phyloP scores from a whole-genome alignment of 2,797 vertebrate genomes.

The Xerus rutilus region DNA sequence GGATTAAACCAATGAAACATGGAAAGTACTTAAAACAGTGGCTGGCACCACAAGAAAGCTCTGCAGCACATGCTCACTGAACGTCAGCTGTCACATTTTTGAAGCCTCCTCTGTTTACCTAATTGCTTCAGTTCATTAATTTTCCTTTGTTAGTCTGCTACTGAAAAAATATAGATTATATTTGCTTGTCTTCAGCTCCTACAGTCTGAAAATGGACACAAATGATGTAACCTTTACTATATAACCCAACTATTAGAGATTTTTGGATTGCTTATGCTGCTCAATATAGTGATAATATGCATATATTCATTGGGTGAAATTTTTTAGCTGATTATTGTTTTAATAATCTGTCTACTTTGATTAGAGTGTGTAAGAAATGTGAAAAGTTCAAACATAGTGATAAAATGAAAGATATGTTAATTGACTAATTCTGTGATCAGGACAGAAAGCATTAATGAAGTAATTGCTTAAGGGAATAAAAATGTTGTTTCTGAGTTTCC shows the following conservation, averaged over 20 bases:
- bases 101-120: background rate
- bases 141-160: background rate
- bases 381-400: conserved; percentile 20
- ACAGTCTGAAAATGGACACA: background rate
- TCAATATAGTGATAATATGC: background rate
- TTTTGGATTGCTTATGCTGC: background rate
- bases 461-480: conserved; percentile 72
- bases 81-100: background rate
- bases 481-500: conserved; percentile 63
- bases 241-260: background rate
- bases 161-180: background rate
- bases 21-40: background rate
- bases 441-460: conserved; percentile 67
- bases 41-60: background rate
- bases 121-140: background rate
- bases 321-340: conserved; percentile 32
- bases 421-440: conserved; percentile 68
- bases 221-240: background rate
- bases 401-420: conserved; percentile 68
- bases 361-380: conserved; percentile 13
- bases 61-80: background rate
- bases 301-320: background rate
- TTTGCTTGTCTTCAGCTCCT: background rate
- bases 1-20: background rate
- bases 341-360: conserved; percentile 50